Evolutionary conservation across 2,888 invertebrate species (phyloP).

Genomic region (Drosophila paranaensis): DNA sequence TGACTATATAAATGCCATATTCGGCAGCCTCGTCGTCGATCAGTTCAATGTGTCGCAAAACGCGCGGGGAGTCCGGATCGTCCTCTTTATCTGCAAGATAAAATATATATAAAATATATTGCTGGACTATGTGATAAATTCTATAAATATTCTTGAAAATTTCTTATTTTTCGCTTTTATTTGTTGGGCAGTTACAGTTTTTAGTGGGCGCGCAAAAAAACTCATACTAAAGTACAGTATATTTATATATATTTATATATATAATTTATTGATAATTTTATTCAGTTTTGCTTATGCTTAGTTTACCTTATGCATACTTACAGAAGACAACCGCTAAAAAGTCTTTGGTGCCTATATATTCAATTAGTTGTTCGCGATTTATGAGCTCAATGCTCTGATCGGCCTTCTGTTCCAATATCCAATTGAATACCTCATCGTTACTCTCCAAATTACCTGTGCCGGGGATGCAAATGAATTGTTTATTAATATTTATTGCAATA

Average conservation of each 20-base stretch:
- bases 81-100: conserved; percentile 90
- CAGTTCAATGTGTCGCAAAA: conserved; percentile 93
- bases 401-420: conserved; percentile 96
- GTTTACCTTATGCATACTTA: conserved; percentile 87
- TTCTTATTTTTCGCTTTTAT: conserved; percentile 7
- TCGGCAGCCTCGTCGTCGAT: conserved; percentile 96
- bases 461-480: conserved; percentile 22
- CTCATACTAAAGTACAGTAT: conserved; percentile 18
- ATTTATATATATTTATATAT: conserved; percentile 3
- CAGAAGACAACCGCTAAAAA: conserved; percentile 96
- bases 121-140: neutral
- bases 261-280: conserved; percentile 4
- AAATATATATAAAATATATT: too few species aligned
- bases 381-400: conserved; percentile 97
- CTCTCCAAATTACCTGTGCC: conserved; percentile 90
- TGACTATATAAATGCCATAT: conserved; percentile 95
- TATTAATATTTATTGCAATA: neutral
- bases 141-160: neutral
- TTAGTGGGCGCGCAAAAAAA: conserved; percentile 73
- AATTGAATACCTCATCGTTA: conserved; percentile 93
- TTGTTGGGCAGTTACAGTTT: conserved; percentile 81
- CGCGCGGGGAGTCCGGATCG: conserved; percentile 91
- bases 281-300: conserved; percentile 37
- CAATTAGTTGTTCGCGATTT: conserved; percentile 91
- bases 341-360: conserved; percentile 95